Conservation (phyloP, 1,140 invertebrate genomes). For the Leptestheria dahalacensis region DNA sequence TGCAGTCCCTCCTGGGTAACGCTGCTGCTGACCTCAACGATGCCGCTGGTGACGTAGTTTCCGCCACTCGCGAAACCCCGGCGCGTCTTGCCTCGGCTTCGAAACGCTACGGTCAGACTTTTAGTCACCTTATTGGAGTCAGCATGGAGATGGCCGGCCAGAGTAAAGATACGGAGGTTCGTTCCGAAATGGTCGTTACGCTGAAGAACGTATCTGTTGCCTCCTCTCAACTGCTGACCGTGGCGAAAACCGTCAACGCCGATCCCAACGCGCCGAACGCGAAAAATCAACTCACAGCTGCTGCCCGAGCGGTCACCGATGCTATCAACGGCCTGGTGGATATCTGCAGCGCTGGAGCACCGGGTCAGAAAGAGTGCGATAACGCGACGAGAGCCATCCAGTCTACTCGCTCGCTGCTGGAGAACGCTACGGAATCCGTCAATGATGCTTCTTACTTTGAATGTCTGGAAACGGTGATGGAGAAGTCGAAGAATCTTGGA, state of each 20-base stretch:
- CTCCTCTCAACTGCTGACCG: constrained; percentile 70
- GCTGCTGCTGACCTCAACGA: constrained; percentile 68
- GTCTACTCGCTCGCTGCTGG: constrained; percentile 60
- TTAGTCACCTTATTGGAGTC: constrained; percentile 54
- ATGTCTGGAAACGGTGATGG: constrained; percentile 82
- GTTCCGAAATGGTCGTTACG: constrained; percentile 62
- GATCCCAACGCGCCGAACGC: constrained; percentile 79
- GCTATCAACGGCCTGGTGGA: constrained; percentile 80
- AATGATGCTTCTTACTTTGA: constrained; percentile 84
- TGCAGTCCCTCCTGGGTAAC: constrained; percentile 67
- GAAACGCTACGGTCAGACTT: constrained; percentile 58
- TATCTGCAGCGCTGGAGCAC: constrained; percentile 65
- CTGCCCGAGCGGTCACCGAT: constrained; percentile 73
- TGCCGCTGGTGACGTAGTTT: constrained; percentile 61
- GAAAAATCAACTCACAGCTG: constrained; percentile 71
- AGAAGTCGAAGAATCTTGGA: constrained; percentile 75
- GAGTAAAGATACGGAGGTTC: constrained; percentile 49
- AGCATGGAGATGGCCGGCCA: constrained; percentile 71
- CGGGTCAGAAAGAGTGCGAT: constrained; percentile 88
- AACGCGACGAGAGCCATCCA: constrained; percentile 88
- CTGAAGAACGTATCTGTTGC: constrained; percentile 74
- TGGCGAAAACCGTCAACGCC: constrained; percentile 73
- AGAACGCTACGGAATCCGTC: constrained; percentile 74
- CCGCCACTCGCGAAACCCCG: constrained; percentile 42
- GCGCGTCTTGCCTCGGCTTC: constrained; percentile 54